These are phyloP conservation scores for Bombus huntii DNA, from an alignment of 1,140 invertebrate species.

Conservation along the genomic window DNA sequence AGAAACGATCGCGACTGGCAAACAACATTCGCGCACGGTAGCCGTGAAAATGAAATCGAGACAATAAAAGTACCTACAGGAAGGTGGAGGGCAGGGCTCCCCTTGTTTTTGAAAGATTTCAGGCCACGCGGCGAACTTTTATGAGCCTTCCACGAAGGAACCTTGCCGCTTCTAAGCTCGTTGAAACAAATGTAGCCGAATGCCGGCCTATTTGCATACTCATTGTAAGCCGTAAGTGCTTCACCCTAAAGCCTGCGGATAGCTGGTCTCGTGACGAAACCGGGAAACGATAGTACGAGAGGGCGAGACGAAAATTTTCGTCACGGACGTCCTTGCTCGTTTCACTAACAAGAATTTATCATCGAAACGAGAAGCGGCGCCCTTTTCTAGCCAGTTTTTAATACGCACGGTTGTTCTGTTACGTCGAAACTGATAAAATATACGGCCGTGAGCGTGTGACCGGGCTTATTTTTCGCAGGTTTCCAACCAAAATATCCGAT, in stretches of 20 bases:
- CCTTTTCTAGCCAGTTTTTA: conserved; percentile 9
- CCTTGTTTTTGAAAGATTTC: conserved; percentile 66
- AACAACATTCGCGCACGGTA: conserved; percentile 16
- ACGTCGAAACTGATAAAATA: conserved; percentile 3
- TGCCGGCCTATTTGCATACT: conserved; percentile 71
- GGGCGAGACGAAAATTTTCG: conserved; percentile 44
- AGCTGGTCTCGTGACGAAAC: conserved; percentile 55
- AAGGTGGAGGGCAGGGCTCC: conserved; percentile 42
- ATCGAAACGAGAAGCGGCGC: background rate
- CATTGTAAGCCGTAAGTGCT: conserved; percentile 65
- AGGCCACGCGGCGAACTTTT: conserved; percentile 56
- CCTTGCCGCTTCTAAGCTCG: conserved; percentile 56
- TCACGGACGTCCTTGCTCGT: background rate
- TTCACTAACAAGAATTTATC: conserved; percentile 43
- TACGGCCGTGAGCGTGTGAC: background rate
- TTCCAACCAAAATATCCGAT: conserved; percentile 12
- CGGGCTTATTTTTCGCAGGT: conserved; percentile 2
- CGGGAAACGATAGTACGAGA: conserved; percentile 40
- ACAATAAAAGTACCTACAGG: conserved; percentile 56
- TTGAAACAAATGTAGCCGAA: conserved; percentile 71
- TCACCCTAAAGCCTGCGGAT: conserved; percentile 62
- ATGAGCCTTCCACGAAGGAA: conserved; percentile 54
- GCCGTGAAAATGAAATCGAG: conserved; percentile 57
- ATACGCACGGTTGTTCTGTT: background rate
- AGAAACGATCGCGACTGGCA: background rate